Base-by-base conservation (phyloP, 2,113 vertebrate species). In the Turdus rufiventris region DNA sequence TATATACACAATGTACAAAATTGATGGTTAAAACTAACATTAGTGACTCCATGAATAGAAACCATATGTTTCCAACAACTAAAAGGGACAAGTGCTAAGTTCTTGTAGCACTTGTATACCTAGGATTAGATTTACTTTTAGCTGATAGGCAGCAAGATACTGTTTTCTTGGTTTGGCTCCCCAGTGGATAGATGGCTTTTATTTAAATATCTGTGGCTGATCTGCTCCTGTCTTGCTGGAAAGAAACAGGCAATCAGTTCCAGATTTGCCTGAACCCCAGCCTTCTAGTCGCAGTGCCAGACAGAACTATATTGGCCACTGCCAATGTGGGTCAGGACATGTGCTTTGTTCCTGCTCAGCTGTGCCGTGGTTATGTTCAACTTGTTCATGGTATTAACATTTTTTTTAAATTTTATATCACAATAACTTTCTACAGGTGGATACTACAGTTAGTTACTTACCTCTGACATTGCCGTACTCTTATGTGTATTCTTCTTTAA, bases 261-360 rank as follows among this genome's bases (percentile, higher is more conserved):
- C 40, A 63, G n/a, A 67, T 60, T 42, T 83, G 6, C 26, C 23
- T 25, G 18, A 82, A 40, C n/a, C 24, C 4, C 29, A 67, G 15
- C 18, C 6, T 23, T 47, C n/a, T 73, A 2, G 4, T 63, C 54
- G 51, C 10, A 50, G 5, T 33, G 33, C 4, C 67, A 50, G n/a
- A 38, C 28, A 80, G 60, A 83, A 7, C 2, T 31, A 1, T 34
- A 19, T 20, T 0, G 0, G 0, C 10, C 38, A 33, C 17, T 38
- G 23, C 38, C n/a, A 54, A 15, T 0, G 0, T 1, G 26, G 19
- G 23, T 24, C 45, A 70, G 18, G 13, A 85, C 0, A 0, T 11
- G 2, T 33, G 7, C 17, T 51, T 85, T 40, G 17, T 53, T 85
- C 24, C 9, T 89, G 21, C 24, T 60, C 85, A 24, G 9, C 24